Evolutionary conservation across 2,113 vertebrate genomes (phyloP).

Genomic region (Rutilus rutilus): DNA sequence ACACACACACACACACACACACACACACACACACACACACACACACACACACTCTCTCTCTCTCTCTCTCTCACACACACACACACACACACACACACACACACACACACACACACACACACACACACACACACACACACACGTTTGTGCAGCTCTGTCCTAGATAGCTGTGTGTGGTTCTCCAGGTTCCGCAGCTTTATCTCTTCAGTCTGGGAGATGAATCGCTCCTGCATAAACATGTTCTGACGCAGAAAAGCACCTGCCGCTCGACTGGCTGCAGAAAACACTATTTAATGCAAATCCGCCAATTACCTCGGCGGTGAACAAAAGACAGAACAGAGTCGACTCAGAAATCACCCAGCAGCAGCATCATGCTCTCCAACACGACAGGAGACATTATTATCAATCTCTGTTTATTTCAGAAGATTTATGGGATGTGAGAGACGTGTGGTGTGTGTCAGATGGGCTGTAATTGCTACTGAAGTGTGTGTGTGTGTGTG

Average conservation of each 20-base stretch:
- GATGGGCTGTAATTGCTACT: not conserved
- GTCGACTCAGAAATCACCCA: not conserved
- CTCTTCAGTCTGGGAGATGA: not conserved
- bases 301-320: not conserved
- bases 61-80: no score
- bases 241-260: not conserved
- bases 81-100: not conserved
- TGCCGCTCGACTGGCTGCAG: not conserved
- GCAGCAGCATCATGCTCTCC: not conserved
- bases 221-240: not conserved
- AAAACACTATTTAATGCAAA: constrained; percentile 33
- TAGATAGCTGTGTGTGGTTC: not conserved
- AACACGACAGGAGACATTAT: not conserved
- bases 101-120: not conserved
- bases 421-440: not conserved
- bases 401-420: not conserved
- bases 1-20: not conserved
- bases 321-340: not conserved
- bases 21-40: not conserved
- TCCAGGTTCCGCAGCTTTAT: constrained; percentile 21
- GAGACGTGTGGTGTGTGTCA: not conserved
- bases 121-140: not conserved
- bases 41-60: not conserved
- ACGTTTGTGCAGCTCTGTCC: constrained; percentile 3
- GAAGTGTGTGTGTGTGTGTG: not conserved